Conservation (phyloP, 2,888 invertebrate genomes). For the Ametastegia equiseti region DNA sequence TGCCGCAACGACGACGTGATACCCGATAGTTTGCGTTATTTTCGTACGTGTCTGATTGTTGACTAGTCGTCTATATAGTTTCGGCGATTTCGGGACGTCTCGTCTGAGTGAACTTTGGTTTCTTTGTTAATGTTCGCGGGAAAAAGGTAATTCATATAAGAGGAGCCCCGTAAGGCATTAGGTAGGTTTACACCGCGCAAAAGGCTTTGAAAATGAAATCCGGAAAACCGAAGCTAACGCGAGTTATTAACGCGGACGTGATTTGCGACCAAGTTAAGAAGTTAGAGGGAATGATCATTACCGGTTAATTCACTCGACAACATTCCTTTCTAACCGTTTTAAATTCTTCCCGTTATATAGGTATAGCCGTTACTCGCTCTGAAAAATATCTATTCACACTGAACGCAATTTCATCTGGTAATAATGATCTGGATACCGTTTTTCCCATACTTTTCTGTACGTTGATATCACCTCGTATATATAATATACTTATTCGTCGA, state of each 20-base stretch:
- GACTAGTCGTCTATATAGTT: neutral
- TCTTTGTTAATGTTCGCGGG: conserved; percentile 2
- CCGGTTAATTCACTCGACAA: neutral
- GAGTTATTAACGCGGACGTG: neutral
- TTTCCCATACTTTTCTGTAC: neutral
- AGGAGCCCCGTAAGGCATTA: too few relatives aligned
- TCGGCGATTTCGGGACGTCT: conserved; percentile 7
- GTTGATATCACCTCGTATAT: neutral
- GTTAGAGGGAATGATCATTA: neutral
- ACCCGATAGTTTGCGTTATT: conserved; percentile 25
- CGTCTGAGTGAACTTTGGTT: conserved; percentile 2
- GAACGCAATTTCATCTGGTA: neutral
- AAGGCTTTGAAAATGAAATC: neutral
- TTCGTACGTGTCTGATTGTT: conserved; percentile 21
- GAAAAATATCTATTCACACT: neutral
- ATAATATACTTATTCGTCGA: too few relatives aligned
- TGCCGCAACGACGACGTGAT: neutral
- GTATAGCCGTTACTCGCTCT: neutral
- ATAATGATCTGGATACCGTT: neutral
- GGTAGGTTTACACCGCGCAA: too few relatives aligned
- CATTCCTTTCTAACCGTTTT: conserved; percentile 1
- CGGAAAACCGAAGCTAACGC: neutral
- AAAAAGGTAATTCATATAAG: neutral
- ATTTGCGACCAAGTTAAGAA: neutral
- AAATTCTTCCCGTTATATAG: neutral